Base-by-base conservation (phyloP, 2,797 vertebrate genomes). In the Syncerus caffer region DNA sequence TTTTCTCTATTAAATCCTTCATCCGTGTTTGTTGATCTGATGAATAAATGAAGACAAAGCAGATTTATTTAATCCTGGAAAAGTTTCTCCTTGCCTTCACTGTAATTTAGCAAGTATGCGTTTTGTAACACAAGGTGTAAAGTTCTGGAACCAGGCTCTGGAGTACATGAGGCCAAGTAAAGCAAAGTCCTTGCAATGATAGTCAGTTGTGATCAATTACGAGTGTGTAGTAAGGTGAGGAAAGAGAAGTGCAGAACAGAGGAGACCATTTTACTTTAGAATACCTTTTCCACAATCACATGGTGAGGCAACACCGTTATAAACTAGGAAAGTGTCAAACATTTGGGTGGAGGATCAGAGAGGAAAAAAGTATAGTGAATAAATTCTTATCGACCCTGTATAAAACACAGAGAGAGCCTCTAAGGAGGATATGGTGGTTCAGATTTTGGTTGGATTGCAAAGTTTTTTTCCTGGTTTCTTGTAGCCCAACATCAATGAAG, bases 21-120 rank as follows among this genome's bases (percentile, higher is more conserved):
- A 64, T 47, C 47, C 1, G 17, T 58, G n/a, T 78, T 85, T 94
- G 64, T 45, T 38, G n/a, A 55, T 45, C 89, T 86, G 25, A 50
- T 89, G 90, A 91, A 55, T 85, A 78, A 94, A 78, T 55, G 82
- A 92, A 90, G 76, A 92, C 38, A 90, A 93, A 90, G 57, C 51
- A 84, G 27, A 80, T 80, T 90, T 62, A 42, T 86, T 90, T 64
- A 95, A 80, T 45, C 53, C 55, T 45, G 53, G 62, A 90, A 64
- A 51, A 79, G 27, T 47, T 74, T 62, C 29, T 84, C 85, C 34
- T 90, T 38, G 42, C 25, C 19, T 82, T 86, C 25, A 38, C 50
- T 60, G 2, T 67, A 82, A 45, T 47, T 86, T 94, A n/a, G 62
- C 21, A 57, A 84, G 15, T 34, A 31, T 29, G 13, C 13, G 15